A percentile compares a stretch with the other conserved stretches of the same genome.
phyloP scores from a whole-genome alignment of 1,140 invertebrate species.

The Brachionus rotundiformis region DNA sequence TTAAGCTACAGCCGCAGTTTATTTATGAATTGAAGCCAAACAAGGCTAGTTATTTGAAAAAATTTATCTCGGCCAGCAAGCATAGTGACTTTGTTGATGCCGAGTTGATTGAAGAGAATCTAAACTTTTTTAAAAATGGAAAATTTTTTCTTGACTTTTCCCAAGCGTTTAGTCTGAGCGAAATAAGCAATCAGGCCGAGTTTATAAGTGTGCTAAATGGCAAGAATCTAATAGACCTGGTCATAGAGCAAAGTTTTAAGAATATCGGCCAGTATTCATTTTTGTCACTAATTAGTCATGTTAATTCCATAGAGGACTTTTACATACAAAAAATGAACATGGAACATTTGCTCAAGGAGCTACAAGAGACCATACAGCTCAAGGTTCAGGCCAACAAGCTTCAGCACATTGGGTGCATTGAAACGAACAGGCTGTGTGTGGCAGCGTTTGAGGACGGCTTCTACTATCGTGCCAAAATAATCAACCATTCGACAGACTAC shows the following conservation, averaged over 20 bases:
- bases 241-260: not conserved
- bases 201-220: not conserved
- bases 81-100: slow-evolving; percentile 5
- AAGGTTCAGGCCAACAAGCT: not conserved
- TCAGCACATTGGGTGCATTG: not conserved
- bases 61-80: not conserved
- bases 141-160: not conserved
- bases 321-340: slow-evolving; percentile 21
- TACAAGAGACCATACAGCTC: slow-evolving; percentile 26
- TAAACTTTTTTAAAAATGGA: not conserved
- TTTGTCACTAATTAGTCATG: not conserved
- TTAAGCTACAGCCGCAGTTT: not conserved
- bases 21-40: not conserved
- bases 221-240: slow-evolving; percentile 9
- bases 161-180: not conserved
- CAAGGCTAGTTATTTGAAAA: not conserved
- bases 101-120: not conserved
- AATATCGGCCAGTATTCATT: not conserved
- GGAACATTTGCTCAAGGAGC: not conserved
- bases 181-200: not conserved
- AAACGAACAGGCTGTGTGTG: not conserved
- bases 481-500: not conserved
- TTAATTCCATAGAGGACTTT: slow-evolving; percentile 25
- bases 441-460: slow-evolving; percentile 17
- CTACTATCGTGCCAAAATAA: slow-evolving; percentile 16